Base-by-base conservation (phyloP, 2,113 vertebrate genomes). In the Polyodon spathula region DNA sequence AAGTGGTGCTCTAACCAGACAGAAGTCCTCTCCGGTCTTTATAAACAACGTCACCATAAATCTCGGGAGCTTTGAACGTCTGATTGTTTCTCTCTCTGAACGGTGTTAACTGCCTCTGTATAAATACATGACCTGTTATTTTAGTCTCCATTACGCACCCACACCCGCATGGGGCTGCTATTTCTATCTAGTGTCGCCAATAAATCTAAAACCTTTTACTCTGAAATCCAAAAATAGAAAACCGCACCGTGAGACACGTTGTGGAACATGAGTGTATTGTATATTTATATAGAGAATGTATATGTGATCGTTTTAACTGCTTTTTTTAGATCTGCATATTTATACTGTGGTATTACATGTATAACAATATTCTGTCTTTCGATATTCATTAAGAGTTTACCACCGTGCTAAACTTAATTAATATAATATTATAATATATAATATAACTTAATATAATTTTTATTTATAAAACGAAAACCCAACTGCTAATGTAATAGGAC, bases 91-190 rank as follows among this genome's bases (percentile, higher is more conserved):
- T 50, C 57, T 62, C 60, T 74, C 42, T 56, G 64, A 66, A 75
- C 81, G 81, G 78, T 82, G 82, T 81, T 83, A 84, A 86, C 79
- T 81, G 77, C 75, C 74, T 65, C 76, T 75, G 60, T 73, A 83
- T 82, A 76, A 81, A 83, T 85, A 78, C 81, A 73, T 71, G 70
- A 64, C 56, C 61, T 69, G 75, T 78, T 86, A 85, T 86, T 86
- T 81, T 73, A 84, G 71, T 73, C 71, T 81, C 74, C 8, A 63
- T 82, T 81, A 84, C 80, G 65, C 67, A 75, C 75, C 75, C 63
- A 77, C 76, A 68, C 75, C 69, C 72, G 81, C 81, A 72, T 6
- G 0, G 70, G 17, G 68, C 71, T 80, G 67, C 79, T 81, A 80
- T 85, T 83, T 79, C 68, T 58, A 71, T 73, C 76, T 80, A 84